Conservation (phyloP, 2,888 invertebrate genomes). For the Coelogynopora nodosa region DNA sequence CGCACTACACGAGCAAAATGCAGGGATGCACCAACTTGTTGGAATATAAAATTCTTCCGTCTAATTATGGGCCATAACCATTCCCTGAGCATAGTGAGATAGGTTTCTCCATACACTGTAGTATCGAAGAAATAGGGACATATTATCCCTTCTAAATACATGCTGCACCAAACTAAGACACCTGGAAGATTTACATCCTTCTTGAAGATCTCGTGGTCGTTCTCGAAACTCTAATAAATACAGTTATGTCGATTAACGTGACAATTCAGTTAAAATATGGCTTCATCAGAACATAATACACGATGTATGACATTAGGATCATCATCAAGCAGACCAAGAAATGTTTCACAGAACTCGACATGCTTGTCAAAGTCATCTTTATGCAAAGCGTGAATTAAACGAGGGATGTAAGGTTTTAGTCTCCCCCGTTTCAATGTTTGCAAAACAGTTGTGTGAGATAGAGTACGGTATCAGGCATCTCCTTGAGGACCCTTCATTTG, state of each 20-base stretch:
- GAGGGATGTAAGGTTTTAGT: not conserved
- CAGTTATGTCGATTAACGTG: conserved; percentile 40
- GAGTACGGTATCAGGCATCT: not conserved
- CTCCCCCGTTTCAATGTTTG: not conserved
- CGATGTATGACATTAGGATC: conserved; percentile 15
- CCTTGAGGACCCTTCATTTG: not conserved
- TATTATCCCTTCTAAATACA: conserved; percentile 36
- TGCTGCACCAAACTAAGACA: conserved; percentile 32
- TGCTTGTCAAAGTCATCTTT: not conserved
- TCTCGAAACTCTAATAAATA: conserved; percentile 33
- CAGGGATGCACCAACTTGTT: conserved; percentile 10
- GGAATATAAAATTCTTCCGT: not conserved
- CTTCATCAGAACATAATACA: conserved; percentile 36
- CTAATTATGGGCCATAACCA: conserved; percentile 30
- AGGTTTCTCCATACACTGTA: conserved; percentile 36
- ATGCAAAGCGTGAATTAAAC: not conserved
- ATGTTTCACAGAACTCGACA: not conserved
- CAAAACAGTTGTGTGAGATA: conserved; percentile 16
- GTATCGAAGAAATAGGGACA: conserved; percentile 44
- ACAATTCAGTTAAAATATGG: conserved; percentile 37
- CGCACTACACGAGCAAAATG: conserved; percentile 25
- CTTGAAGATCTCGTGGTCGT: conserved; percentile 9
- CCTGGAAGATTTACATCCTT: conserved; percentile 5
- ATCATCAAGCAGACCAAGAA: not conserved
- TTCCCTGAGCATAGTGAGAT: conserved; percentile 36